Evolutionary conservation across 2,797 vertebrate genomes (phyloP), one percentile per base, ranked within the genome.

Genomic region (Notolabrus celidotus): DNA sequence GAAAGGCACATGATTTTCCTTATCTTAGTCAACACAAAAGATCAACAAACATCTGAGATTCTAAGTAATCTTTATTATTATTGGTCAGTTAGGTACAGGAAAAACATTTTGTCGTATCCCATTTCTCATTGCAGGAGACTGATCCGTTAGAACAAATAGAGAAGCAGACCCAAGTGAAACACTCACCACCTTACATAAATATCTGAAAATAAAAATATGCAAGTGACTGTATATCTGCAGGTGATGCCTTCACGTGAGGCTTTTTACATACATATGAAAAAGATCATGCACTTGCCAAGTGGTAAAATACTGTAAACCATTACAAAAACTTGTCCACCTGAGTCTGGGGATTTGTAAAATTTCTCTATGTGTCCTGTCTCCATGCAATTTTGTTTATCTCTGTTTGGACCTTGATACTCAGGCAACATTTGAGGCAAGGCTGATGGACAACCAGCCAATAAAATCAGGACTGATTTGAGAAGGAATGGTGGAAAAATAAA

Each of bases 61-160:
- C 50, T 83, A 72, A 57, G 56, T 85, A 52, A 66, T 74, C 36
- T 91, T 90, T 91, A 90, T 80, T 89, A 69, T 80, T 88, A 88
- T 86, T 82, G 81, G 82, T 89, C 85, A 84, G 47, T 88, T 81
- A 72, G 72, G 85, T 79, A 88, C 77, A 89, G 90, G 89, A 80
- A 83, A 88, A 84, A 56, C 54, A 23, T 56, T 77, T 82, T 56
- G 67, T 88, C 52, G 29, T 79, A 85, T 88, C 72, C 79, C 78
- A 79, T 74, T 82, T n/a, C 45, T 89, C 61, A 71, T 65, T 27
- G 55, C 4, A 75, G 87, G 86, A 90, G 83, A 86, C 77, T 68
- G 62, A 84, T 72, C 64, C 69, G 76, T 80, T 31, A 55, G 79
- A 79, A 87, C 55, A 67, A 52, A 87, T 53, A 82, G 29, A 85